Percentiles rank a stretch among this genome's conserved stretches.
Evolutionary conservation across 2,113 vertebrate genomes (phyloP).

Genomic region (Pterocles burchelli): DNA sequence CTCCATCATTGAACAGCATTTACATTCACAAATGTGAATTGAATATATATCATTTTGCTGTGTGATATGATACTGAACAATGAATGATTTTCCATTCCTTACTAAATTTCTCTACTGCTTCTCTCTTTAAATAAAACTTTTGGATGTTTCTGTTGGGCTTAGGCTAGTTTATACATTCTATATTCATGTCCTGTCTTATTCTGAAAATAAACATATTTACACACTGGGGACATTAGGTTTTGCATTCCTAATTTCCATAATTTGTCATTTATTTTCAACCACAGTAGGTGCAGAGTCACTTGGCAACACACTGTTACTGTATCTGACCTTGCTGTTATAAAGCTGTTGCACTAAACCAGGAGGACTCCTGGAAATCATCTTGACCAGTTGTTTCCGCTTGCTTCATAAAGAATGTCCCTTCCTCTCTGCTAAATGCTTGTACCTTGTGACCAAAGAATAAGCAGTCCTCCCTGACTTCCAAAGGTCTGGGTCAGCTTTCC

Average conservation of each 20-base stretch:
- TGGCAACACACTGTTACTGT: background rate
- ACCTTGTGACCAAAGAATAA: background rate
- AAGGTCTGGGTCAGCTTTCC: background rate
- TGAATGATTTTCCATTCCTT: background rate
- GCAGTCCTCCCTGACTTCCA: background rate
- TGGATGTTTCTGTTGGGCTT: background rate
- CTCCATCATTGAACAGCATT: background rate
- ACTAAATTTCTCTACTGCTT: background rate
- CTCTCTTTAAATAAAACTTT: background rate
- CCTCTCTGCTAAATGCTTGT: background rate
- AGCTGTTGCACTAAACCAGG: background rate
- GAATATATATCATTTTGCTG: background rate
- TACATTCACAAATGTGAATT: background rate
- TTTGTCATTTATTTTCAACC: background rate
- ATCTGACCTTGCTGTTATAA: background rate
- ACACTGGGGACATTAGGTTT: background rate
- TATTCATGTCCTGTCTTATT: background rate
- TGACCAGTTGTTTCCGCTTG: background rate
- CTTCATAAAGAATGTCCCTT: background rate
- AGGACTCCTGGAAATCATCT: background rate
- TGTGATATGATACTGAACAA: background rate
- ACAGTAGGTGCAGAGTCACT: background rate
- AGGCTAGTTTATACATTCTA: background rate
- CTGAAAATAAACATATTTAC: background rate
- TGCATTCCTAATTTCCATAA: background rate